Base-by-base conservation (phyloP, 2,113 vertebrate genomes). In the Hiodon tergisus region DNA sequence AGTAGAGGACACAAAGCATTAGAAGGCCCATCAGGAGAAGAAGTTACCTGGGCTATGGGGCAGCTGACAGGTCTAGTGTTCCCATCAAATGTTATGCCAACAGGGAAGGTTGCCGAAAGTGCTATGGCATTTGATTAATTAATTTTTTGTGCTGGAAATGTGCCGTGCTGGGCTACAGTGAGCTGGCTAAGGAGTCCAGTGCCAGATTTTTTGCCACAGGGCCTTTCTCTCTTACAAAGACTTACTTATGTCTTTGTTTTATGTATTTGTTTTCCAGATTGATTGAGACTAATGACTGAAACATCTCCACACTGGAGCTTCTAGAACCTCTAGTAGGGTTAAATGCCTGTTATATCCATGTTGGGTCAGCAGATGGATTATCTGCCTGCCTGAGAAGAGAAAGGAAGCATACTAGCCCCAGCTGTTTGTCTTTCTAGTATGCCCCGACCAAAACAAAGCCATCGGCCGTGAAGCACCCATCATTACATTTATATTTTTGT, bases 111-210 rank as follows among this genome's bases (percentile, higher is more conserved):
- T 14, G 74, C 59, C 67, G 67, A 68, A 76, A 69, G 67, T 46
- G 31, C 47, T 51, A 48, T 9, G 74, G 74, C 74, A 76, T 69
- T 69, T 69, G 69, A 74, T 74, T 74, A 67, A 74, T 74, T 74
- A 58, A 74, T 74, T 67, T 67, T 47, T 66, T 5, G 57, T 31
- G 8, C 63, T 52, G 57, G 54, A 46, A 7, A 13, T 4, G 66
- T 58, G 48, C n/a, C 55, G 55, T 55, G 46, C 74, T 69, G 55
- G 66, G 66, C 67, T 51, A 7, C 51, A n/a, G 48, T 51, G n/a
- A 76, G 74, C 61, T 14, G 65, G 68, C 52, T 65, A 51, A 74
- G 62, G 31, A 17, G 65, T 47, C 51, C 57, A 10, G 66, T 31
- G 51, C 47, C 57, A 52, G n/a, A 66, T 61, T 67, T 16, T 65